Base-by-base conservation (phyloP, 2,888 invertebrate genomes). In the Pyrochroa serraticornis region DNA sequence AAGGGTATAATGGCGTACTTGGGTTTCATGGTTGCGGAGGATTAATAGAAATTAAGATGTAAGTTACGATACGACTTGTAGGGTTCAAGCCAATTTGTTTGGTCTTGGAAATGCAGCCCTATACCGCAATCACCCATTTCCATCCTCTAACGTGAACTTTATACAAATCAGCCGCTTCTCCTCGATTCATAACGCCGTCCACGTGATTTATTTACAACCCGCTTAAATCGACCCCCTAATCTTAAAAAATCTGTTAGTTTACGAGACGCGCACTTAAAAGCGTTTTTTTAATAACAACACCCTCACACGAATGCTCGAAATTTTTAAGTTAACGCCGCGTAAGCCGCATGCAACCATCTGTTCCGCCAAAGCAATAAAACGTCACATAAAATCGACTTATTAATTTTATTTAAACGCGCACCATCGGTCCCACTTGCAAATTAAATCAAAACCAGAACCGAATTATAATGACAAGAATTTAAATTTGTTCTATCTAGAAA, bases 101-200 rank as follows among this genome's bases (percentile, higher is more conserved):
- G 42, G 56, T 53, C 54, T 55, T 53, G 44, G 44, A 58, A 58
- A 53, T 38, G 58, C 51, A 41, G 58, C 52, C 55, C 48, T 62
- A 59, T 58, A 61, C 64, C 64, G 63, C 67, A 71, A 72, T 74
- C 71, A 70, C 68, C 70, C 72, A 71, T 71, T 73, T 68, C 67
- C 68, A 63, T 68, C 68, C 69, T 65, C 71, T 72, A 73, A 73
- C 69, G 71, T 71, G 66, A 71, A 71, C 70, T 71, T 74, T 72
- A 72, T 71, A 73, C 71, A 73, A 73, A 73, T 70, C 69, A 69
- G 65, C 49, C 64, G 63, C 58, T 57, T 62, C 56, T 58, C 30
- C 30, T 46, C 62, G 66, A 69, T 69, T 70, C 68, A 72, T 69
- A 70, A 68, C 66, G 45, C 46, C 46, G 55, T 52, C 52, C 52